phyloP scores from a whole-genome alignment of 30 jellyfish, hydroid and myxozoan species.

The Pseudorhiza aurosa region DNA sequence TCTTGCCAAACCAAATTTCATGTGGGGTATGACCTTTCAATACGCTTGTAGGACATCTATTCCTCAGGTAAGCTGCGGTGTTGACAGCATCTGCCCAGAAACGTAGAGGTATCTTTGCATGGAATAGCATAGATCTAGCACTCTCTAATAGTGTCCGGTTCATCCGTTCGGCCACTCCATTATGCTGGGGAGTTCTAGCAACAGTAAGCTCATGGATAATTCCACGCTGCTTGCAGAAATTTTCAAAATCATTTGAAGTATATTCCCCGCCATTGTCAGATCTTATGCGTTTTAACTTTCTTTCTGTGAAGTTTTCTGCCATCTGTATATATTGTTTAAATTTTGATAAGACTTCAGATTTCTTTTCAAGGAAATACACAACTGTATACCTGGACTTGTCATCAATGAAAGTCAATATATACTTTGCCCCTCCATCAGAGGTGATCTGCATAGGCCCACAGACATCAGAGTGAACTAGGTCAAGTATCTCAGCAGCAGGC shows the following conservation, averaged over 20 bases:
- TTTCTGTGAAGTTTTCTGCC: slow-evolving; percentile 9
- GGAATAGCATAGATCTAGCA: slow-evolving; percentile 53
- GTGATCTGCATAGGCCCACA: slow-evolving; percentile 63
- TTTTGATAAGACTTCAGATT: slow-evolving; percentile 29
- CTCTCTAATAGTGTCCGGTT: slow-evolving; percentile 68
- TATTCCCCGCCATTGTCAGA: slow-evolving; percentile 59
- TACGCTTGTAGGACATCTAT: slow-evolving; percentile 33
- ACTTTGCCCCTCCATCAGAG: slow-evolving; percentile 71
- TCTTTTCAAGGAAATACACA: slow-evolving; percentile 15
- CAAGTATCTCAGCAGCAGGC: slow-evolving; percentile 12
- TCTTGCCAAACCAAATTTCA: slow-evolving; percentile 41
- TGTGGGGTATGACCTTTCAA: slow-evolving; percentile 63
- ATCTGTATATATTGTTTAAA: neutral
- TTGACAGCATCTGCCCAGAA: slow-evolving; percentile 56
- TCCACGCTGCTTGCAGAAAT: slow-evolving; percentile 3
- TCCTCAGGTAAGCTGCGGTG: slow-evolving; percentile 32
- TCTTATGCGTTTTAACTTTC: slow-evolving; percentile 1
- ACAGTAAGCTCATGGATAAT: slow-evolving; percentile 1
- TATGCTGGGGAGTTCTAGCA: slow-evolving; percentile 44
- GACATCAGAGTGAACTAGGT: slow-evolving; percentile 47
- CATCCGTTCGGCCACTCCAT: slow-evolving; percentile 62
- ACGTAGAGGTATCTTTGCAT: slow-evolving; percentile 36
- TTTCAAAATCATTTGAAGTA: slow-evolving; percentile 1
- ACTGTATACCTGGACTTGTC: slow-evolving; percentile 18
- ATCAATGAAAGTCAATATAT: slow-evolving; percentile 57